phyloP scores from a whole-genome alignment of 1,140 invertebrate species.

The Thalassaphorura encarpata region DNA sequence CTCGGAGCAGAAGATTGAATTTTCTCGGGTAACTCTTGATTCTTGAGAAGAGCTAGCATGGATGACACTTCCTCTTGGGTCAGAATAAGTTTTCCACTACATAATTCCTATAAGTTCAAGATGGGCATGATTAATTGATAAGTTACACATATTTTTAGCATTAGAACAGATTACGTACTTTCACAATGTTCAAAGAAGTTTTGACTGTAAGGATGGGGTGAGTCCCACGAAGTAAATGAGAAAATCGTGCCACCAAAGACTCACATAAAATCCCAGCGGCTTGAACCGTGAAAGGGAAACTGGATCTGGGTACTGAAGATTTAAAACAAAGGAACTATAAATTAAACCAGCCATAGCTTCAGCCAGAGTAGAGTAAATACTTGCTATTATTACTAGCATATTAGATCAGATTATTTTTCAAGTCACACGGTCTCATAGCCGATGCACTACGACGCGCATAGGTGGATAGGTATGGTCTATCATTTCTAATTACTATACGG shows the following conservation, averaged over 20 bases:
- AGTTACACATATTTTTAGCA: not conserved
- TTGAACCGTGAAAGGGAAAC: slow-evolving; percentile 24
- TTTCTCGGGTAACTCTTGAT: slow-evolving; percentile 23
- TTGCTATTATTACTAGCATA: not conserved
- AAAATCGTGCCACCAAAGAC: slow-evolving; percentile 22
- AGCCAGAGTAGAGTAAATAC: not conserved
- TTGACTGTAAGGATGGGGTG: slow-evolving; percentile 30
- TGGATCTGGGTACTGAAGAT: slow-evolving; percentile 25
- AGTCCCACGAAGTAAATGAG: slow-evolving; percentile 11
- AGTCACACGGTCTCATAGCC: too few species aligned
- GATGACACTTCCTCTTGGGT: slow-evolving; percentile 21
- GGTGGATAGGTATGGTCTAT: too few species aligned
- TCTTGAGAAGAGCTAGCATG: slow-evolving; percentile 27
- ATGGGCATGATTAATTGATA: not conserved
- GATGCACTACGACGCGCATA: too few species aligned
- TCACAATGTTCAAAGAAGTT: slow-evolving; percentile 25
- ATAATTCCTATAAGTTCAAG: slow-evolving; percentile 25
- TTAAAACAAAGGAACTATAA: not conserved
- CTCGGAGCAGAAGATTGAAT: slow-evolving; percentile 28
- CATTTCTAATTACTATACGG: too few species aligned
- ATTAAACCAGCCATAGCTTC: too few species aligned
- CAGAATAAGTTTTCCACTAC: slow-evolving; percentile 21
- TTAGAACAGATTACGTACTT: slow-evolving; percentile 12
- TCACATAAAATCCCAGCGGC: slow-evolving; percentile 25
- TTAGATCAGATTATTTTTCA: too few species aligned